Conservation (phyloP, 1,140 invertebrate species). For the Drosophila nebulosa region DNA sequence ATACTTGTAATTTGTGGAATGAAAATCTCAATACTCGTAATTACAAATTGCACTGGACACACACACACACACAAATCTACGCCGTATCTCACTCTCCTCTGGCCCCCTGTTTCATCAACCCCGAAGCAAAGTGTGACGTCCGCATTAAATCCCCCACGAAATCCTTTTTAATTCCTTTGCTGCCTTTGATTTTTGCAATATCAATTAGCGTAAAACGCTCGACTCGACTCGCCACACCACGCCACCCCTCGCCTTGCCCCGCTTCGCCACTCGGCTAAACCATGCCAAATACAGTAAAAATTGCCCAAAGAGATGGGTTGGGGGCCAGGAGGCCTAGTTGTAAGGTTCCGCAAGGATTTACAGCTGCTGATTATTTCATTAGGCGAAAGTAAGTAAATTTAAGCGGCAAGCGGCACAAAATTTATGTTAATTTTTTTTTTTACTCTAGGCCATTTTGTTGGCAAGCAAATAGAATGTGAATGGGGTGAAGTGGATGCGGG, state of each 20-base stretch:
- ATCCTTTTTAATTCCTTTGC: constrained; percentile 62
- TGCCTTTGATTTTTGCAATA: constrained; percentile 76
- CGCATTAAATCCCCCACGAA: constrained; percentile 52
- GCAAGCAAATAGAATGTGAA: constrained; percentile 40
- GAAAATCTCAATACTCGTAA: constrained; percentile 57
- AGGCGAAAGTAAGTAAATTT: constrained; percentile 74
- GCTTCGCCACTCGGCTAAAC: constrained; percentile 8
- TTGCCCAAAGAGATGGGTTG: not conserved
- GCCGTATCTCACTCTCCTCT: too few species aligned
- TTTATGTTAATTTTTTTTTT: constrained; percentile 77
- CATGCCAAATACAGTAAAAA: constrained; percentile 11
- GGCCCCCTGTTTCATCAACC: too few species aligned
- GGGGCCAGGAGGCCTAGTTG: not conserved
- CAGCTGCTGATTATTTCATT: constrained; percentile 75
- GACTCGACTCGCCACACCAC: too few species aligned
- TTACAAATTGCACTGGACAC: constrained; percentile 54
- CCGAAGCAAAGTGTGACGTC: constrained; percentile 4
- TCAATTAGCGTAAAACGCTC: constrained; percentile 64
- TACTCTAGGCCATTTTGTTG: constrained; percentile 27
- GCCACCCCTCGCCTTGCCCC: constrained; percentile 22
- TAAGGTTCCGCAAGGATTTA: constrained; percentile 54
- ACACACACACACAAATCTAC: not conserved
- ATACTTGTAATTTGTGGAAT: constrained; percentile 13
- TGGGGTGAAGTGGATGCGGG: not conserved
- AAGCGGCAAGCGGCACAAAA: constrained; percentile 60